Base-by-base conservation (phyloP, 2,113 vertebrate genomes). In the Pedionomus torquatus region DNA sequence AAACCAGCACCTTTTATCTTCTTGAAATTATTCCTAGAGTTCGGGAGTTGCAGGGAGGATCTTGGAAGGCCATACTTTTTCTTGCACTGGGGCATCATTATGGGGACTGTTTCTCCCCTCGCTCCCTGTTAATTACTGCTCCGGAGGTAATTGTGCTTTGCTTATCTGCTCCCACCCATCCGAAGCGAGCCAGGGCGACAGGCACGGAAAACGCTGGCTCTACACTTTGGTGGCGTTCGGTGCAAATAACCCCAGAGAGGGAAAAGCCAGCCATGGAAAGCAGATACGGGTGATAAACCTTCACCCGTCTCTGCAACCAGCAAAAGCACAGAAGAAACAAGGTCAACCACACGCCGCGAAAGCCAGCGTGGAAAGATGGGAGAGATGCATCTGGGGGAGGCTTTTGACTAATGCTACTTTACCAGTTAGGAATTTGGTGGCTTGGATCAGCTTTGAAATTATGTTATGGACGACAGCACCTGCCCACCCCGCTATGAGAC, bases 401-500 rank as follows among this genome's bases (percentile, higher is more conserved):
- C 68, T 64, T 30, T 75, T 60, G 84, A n/a, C 84, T 70, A 61
- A 83, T 0, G 6, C 76, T 61, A 1, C 83, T 93, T 82, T 84
- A 68, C 16, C 90, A 61, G 55, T 26, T 41, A 91, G 96, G 93
- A 94, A 95, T 93, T 95, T 0, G 48, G 94, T 63, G 72, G 83
- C 83, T 95, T 68, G 95, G 82, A 64, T 43, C 75, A 76, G 88
- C 90, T 97, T 48, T 58, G 92, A 64, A 94, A 91, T 84, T 54
- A 69, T 8, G 12, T 33, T 66, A 77, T 41, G 76, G 80, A 39
- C 6, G 5, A 88, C 83, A 70, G 94, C 75, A 78, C 26, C 89
- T 86, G 86, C 80, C 87, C 69, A 58, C 44, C 72, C 76, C 33
- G 39, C 44, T 31, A 88, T 0, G 9, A 93, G 71, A 83, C 46